Evolutionary conservation across 1,140 invertebrate genomes (phyloP).

Genomic region (Venustaconcha ellipsiformis): DNA sequence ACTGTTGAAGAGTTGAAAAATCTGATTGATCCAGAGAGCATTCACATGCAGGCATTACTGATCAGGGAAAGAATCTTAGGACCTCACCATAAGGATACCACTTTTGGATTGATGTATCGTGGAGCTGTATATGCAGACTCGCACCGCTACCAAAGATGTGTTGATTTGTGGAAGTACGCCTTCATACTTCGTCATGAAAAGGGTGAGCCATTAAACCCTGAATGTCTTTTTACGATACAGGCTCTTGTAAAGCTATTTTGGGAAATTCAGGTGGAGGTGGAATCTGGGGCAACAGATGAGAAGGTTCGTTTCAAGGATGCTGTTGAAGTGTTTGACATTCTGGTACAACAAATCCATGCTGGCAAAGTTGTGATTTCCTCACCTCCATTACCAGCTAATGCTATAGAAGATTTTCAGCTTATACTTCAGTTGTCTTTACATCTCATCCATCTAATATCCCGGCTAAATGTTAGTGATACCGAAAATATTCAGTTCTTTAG

Average conservation of each 20-base stretch:
- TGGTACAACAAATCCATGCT: slow-evolving; percentile 73
- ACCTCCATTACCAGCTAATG: not conserved
- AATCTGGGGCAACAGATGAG: slow-evolving; percentile 72
- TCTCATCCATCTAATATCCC: slow-evolving; percentile 57
- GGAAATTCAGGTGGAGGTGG: slow-evolving; percentile 74
- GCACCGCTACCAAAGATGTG: slow-evolving; percentile 89
- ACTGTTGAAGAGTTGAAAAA: slow-evolving; percentile 84
- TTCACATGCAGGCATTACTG: slow-evolving; percentile 94
- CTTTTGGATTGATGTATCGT: slow-evolving; percentile 92
- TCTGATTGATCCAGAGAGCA: slow-evolving; percentile 92
- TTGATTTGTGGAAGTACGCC: slow-evolving; percentile 95
- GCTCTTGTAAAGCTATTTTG: slow-evolving; percentile 91
- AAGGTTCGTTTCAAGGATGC: slow-evolving; percentile 82
- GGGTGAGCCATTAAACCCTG: slow-evolving; percentile 88
- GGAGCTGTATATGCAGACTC: slow-evolving; percentile 93
- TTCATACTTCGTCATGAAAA: slow-evolving; percentile 75
- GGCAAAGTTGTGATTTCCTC: not conserved
- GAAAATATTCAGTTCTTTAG: slow-evolving; percentile 69
- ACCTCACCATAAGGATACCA: slow-evolving; percentile 93
- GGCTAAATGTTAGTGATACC: slow-evolving; percentile 69
- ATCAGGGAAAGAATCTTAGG: slow-evolving; percentile 93
- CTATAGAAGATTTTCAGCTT: slow-evolving; percentile 39
- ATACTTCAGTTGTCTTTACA: slow-evolving; percentile 73
- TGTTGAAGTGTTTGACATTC: slow-evolving; percentile 77
- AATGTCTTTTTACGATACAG: slow-evolving; percentile 93